Base-by-base conservation (phyloP, 2,888 invertebrate genomes). In the Leucania comma region DNA sequence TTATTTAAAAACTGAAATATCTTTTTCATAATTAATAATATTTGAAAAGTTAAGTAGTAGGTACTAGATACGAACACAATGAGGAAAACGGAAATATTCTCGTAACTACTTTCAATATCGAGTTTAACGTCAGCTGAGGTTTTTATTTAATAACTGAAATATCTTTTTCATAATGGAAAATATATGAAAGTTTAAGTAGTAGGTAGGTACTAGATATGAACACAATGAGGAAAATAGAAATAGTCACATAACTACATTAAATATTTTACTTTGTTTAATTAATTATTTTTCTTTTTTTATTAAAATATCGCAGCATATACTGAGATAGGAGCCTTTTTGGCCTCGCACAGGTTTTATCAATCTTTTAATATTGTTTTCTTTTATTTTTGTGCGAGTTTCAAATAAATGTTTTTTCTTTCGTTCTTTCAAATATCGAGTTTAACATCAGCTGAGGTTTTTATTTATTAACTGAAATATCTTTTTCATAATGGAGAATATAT, bases 211-310 rank as follows among this genome's bases (percentile, higher is more conserved):
- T 32, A 56, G 22, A 24, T 29, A 35, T 20, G 29, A 29, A 35
- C 17, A 59, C 46, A 59, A 54, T 63, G 20, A 72, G 63, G 60
- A 59, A 59, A 69, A 84, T 61, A 12, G 29, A 71, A 60, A 76
- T 54, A 80, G 65, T 68, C 80, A 75, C 72, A 72, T 67, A 70
- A 72, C 53, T 48, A 63, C 35, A 72, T 71, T 48, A 60, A 81
- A 82, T 68, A 68, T 72, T n/a, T n/a, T n/a, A n/a, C n/a, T n/a
- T n/a, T n/a, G n/a, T n/a, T n/a, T n/a, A n/a, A n/a, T n/a, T n/a
- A n/a, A n/a, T n/a, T n/a, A n/a, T n/a, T n/a, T n/a, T n/a, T n/a
- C n/a, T n/a, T n/a, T n/a, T n/a, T n/a, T n/a, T n/a, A n/a, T n/a
- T n/a, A n/a, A n/a, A n/a, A n/a, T n/a, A n/a, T n/a, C n/a, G n/a